Conservation (phyloP, 1,140 invertebrate genomes). For the Trachymyrmex septentrionalis region DNA sequence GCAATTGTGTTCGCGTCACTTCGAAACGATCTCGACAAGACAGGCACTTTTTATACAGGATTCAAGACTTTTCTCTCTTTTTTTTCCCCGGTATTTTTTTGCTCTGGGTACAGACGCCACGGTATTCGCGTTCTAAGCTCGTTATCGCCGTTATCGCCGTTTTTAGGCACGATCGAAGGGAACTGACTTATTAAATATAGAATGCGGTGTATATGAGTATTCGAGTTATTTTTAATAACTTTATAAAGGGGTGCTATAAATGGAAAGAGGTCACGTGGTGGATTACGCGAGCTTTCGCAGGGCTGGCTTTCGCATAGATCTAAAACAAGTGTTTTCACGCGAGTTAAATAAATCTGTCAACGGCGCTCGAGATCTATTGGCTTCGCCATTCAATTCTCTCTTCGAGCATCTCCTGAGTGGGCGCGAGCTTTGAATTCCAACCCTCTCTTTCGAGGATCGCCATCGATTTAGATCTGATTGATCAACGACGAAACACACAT, state of each 20-base stretch:
- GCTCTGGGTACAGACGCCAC: not conserved
- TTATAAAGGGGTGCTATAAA: constrained; percentile 55
- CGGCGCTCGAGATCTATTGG: not conserved
- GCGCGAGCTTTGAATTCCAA: not conserved
- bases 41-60: not conserved
- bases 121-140: constrained; percentile 17
- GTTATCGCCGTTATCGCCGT: constrained; percentile 30
- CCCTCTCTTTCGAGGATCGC: not conserved
- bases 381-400: not conserved
- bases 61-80: not conserved
- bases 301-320: constrained; percentile 16
- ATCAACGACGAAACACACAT: not conserved
- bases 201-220: constrained; percentile 50
- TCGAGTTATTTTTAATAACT: constrained; percentile 59
- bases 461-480: not conserved
- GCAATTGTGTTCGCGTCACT: constrained; percentile 19
- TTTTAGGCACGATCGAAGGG: constrained; percentile 53
- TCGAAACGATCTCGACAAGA: not conserved
- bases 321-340: constrained; percentile 16
- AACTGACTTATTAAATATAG: constrained; percentile 60
- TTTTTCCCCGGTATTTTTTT: not conserved
- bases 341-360: not conserved
- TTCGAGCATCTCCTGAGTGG: not conserved
- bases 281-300: constrained; percentile 50
- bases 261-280: constrained; percentile 53